Conservation (phyloP, 2,888 invertebrate genomes). For the Trachelus stipa region DNA sequence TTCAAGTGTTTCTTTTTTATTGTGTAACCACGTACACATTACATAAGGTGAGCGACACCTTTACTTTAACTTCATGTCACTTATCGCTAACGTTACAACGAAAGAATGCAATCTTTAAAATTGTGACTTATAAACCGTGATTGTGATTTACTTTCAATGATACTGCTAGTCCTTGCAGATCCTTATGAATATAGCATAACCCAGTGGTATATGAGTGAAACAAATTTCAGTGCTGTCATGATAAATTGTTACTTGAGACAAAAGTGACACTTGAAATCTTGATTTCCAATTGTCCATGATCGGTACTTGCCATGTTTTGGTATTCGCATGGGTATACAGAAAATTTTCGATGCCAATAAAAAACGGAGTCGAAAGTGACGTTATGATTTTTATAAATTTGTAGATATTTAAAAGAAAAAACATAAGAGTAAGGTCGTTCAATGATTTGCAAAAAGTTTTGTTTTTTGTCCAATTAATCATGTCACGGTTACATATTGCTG, state of each 20-base stretch:
- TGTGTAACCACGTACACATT: neutral
- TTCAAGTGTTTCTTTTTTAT: constrained; percentile 13
- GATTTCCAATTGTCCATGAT: neutral
- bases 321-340: neutral
- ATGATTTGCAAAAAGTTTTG: neutral
- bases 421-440: neutral
- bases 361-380: neutral
- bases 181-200: neutral
- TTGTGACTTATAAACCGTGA: constrained; percentile 10
- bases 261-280: neutral
- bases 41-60: constrained; percentile 14
- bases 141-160: constrained; percentile 10
- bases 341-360: neutral
- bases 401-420: neutral
- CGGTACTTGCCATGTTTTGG: neutral
- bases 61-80: constrained; percentile 13
- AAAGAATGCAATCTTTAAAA: constrained; percentile 20
- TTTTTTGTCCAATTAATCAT: neutral
- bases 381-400: neutral
- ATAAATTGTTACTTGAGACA: neutral
- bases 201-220: neutral
- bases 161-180: neutral
- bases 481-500: neutral
- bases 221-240: neutral
- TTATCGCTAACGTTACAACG: constrained; percentile 23